Percentiles rank a stretch among this genome's conserved stretches.
These are phyloP conservation scores for Trinorchestia longiramus DNA, from an alignment of 1,140 invertebrate genomes.

Conservation along the genomic window DNA sequence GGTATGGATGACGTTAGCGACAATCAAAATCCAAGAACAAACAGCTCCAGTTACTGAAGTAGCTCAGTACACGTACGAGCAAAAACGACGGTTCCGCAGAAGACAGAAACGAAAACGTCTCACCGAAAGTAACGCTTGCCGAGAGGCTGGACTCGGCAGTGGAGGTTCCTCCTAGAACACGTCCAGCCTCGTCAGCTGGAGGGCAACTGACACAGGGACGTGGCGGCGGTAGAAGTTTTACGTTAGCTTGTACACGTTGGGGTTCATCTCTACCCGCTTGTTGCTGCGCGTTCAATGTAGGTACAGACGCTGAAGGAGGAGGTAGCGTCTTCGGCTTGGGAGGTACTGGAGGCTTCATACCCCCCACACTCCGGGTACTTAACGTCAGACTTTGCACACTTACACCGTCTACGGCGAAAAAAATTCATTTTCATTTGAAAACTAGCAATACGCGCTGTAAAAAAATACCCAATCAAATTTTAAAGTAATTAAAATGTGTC, in stretches of 20 bases:
- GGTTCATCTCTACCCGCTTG: constrained; percentile 59
- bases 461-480: neutral
- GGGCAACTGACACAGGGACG: constrained; percentile 40
- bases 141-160: neutral
- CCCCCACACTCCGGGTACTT: constrained; percentile 57
- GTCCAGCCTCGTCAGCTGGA: neutral
- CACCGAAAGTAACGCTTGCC: neutral
- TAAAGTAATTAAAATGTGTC: neutral
- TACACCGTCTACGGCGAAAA: constrained; percentile 43
- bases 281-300: constrained; percentile 52
- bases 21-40: neutral
- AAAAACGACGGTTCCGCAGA: neutral
- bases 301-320: constrained; percentile 50
- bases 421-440: neutral
- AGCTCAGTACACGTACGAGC: neutral
- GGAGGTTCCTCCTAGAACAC: neutral
- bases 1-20: neutral
- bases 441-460: neutral
- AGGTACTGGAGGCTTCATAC: constrained; percentile 12
- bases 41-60: neutral
- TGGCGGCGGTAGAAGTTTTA: constrained; percentile 61
- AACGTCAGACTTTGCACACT: constrained; percentile 57
- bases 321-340: constrained; percentile 29
- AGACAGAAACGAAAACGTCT: neutral
- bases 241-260: constrained; percentile 64